Base-by-base conservation (phyloP, 2,888 invertebrate genomes). In the Phengaris arion region DNA sequence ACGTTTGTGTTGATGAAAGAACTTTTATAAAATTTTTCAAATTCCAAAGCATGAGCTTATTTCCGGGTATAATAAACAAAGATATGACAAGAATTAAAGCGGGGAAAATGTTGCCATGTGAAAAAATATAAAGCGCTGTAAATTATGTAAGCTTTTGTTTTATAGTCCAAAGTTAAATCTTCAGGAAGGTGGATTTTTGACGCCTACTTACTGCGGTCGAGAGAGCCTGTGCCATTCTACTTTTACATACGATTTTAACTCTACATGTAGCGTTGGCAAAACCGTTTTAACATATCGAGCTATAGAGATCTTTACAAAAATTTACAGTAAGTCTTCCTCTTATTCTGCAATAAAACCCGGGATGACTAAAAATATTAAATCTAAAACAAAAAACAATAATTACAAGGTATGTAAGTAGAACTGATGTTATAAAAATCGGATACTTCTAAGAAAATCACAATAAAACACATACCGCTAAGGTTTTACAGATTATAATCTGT, bases 161-260 rank as follows among this genome's bases (percentile, higher is more conserved):
- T 77, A 76, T 55, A 76, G 77, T 74, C 59, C 73, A n/a, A 54
- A 72, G 72, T 72, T 70, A 75, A 78, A 78, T 78, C 74, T 77
- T 76, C 76, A 22, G 64, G 77, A 57, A 72, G 75, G 74, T 76
- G 76, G 78, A 78, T 77, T 83, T 85, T 81, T 87, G 85, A 86
- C 86, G 85, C 83, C 83, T 82, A 81, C 83, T 84, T 85, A 83
- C 82, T 82, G 81, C 81, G 78, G 77, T 81, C 81, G 81, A 79
- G 77, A 81, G 81, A 82, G 80, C 80, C 79, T 77, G 76, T 76
- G 76, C 78, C 76, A 78, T 80, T 82, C 80, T 79, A 80, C 81
- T 81, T 83, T 83, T 81, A 81, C 81, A 81, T 80, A 81, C 79
- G 76, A 82, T 81, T 81, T 81, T 80, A 80, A 81, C 80, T 80